phyloP scores from a whole-genome alignment of 2,888 invertebrate species.

The Epiperipatus broadwayi region DNA sequence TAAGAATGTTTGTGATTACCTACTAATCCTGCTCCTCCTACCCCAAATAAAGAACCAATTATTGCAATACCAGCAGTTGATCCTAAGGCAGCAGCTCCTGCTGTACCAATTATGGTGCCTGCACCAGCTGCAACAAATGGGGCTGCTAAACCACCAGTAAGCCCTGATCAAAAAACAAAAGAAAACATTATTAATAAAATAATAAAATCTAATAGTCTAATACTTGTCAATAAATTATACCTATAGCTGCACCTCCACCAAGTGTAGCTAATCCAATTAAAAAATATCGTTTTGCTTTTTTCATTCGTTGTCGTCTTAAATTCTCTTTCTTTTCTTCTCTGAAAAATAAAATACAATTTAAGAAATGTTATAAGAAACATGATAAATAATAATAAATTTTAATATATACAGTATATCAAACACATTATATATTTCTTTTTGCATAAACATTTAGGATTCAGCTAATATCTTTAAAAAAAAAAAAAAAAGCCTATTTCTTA shows the following conservation, averaged over 20 bases:
- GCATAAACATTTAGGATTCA: no score
- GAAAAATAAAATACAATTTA: conserved; percentile 15
- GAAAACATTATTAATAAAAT: conserved; percentile 5
- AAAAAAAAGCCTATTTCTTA: no score
- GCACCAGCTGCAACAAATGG: conserved; percentile 36
- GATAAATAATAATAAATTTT: no score
- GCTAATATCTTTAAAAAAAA: no score
- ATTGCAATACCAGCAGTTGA: conserved; percentile 36
- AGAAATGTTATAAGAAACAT: no score
- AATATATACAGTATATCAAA: no score
- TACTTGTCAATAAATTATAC: conserved; percentile 19
- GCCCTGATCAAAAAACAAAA: conserved; percentile 26
- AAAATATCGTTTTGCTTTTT: conserved; percentile 40
- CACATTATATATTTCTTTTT: no score
- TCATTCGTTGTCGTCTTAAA: conserved; percentile 31
- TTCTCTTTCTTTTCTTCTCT: conserved; percentile 36
- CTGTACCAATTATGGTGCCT: no score
- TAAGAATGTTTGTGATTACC: no score
- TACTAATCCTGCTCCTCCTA: conserved; percentile 45
- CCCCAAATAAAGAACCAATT: conserved; percentile 43
- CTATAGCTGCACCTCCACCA: conserved; percentile 42
- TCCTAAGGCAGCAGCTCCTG: conserved; percentile 33
- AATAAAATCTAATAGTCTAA: conserved; percentile 10
- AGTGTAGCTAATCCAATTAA: conserved; percentile 43
- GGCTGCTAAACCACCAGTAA: conserved; percentile 46